These are phyloP conservation scores for Apotomis betuletana DNA, from an alignment of 2,888 invertebrate species.

Conservation along the genomic window DNA sequence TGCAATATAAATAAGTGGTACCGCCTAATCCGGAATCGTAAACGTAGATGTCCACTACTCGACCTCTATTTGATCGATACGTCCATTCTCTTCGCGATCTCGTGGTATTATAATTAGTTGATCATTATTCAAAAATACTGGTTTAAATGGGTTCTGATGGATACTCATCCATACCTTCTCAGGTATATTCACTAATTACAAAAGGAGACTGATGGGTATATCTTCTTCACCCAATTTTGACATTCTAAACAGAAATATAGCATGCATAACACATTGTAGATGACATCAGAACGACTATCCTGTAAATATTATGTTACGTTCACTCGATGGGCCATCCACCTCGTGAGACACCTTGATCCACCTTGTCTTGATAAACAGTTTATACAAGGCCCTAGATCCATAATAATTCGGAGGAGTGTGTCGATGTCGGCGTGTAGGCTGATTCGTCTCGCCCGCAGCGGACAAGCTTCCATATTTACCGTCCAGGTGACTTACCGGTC, in stretches of 20 bases:
- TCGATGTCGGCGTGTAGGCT: conserved; percentile 67
- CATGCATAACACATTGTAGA: background rate
- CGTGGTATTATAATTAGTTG: conserved; percentile 13
- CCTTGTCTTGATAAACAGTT: conserved; percentile 29
- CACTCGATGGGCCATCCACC: background rate
- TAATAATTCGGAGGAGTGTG: conserved; percentile 46
- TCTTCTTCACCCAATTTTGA: too few species aligned
- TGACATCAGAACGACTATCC: background rate
- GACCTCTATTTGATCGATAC: conserved; percentile 72
- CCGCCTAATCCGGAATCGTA: conserved; percentile 64
- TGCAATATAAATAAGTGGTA: conserved; percentile 56
- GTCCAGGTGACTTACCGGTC: conserved; percentile 78
- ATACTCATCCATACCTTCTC: too few species aligned
- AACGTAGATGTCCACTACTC: conserved; percentile 63
- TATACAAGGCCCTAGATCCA: conserved; percentile 39
- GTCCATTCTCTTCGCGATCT: conserved; percentile 64
- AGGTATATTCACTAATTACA: too few species aligned
- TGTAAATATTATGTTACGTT: background rate
- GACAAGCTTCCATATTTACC: conserved; percentile 81
- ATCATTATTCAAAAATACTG: conserved; percentile 59
- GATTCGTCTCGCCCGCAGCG: conserved; percentile 73
- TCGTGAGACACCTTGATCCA: too few species aligned
- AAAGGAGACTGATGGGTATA: too few species aligned
- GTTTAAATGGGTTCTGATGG: background rate
- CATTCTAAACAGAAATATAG: too few species aligned